These are phyloP conservation scores for Cavia porcellus DNA, from an alignment of 2,113 vertebrate species.

Conservation along the genomic window DNA sequence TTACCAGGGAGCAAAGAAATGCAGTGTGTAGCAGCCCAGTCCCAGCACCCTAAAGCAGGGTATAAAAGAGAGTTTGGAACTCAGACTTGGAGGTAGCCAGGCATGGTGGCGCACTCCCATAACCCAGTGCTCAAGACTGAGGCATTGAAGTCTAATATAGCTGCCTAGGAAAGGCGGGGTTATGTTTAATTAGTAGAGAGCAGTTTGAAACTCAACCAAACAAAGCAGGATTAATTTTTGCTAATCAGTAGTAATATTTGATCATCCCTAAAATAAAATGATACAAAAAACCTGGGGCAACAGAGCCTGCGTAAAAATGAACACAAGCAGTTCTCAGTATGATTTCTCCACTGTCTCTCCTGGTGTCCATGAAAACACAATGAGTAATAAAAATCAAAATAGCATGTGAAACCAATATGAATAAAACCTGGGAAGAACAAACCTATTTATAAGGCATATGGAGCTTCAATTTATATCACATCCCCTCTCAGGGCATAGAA, in stretches of 20 bases:
- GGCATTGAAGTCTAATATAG: background rate
- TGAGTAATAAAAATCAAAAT: conserved; percentile 23
- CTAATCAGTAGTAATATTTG: conserved; percentile 20
- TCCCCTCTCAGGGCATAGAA: conserved; percentile 12
- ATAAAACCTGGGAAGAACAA: conserved; percentile 52
- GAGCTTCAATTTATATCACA: background rate
- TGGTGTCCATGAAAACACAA: background rate
- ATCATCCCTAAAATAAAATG: conserved; percentile 20
- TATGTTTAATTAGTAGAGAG: background rate
- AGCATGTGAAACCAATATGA: background rate
- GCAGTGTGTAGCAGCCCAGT: background rate
- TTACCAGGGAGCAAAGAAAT: background rate
- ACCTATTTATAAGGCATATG: conserved; percentile 17
- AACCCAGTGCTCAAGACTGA: no score
- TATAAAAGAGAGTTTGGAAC: background rate
- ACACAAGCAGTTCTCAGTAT: background rate
- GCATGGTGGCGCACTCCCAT: no score
- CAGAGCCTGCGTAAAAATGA: background rate
- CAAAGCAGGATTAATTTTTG: background rate
- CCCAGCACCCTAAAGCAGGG: background rate
- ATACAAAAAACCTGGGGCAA: conserved; percentile 9
- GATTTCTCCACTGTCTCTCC: background rate
- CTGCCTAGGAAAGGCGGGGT: background rate
- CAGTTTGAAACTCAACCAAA: background rate
- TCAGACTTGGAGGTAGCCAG: background rate